These are phyloP conservation scores for Frankliniella fusca DNA, from an alignment of 2,888 invertebrate genomes.

Conservation along the genomic window DNA sequence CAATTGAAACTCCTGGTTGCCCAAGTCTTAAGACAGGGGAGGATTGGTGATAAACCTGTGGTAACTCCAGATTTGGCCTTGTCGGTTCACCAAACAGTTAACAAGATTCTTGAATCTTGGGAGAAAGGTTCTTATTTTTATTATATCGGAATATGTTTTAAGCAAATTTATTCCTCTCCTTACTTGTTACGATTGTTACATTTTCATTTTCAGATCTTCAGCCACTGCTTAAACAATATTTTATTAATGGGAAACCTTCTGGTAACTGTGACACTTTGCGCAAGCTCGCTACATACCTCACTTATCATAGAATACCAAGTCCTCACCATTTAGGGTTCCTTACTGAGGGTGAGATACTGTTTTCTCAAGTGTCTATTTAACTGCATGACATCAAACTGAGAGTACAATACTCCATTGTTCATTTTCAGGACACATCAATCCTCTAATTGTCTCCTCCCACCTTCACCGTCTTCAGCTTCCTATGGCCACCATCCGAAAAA, in stretches of 20 bases:
- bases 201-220: conserved; percentile 45
- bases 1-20: conserved; percentile 67
- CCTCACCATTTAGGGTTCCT: conserved; percentile 8
- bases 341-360: background rate
- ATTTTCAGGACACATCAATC: background rate
- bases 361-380: background rate
- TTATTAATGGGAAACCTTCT: conserved; percentile 48
- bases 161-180: background rate
- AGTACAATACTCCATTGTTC: background rate
- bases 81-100: conserved; percentile 58
- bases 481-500: background rate
- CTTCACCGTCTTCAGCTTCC: background rate
- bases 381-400: background rate
- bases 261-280: conserved; percentile 46
- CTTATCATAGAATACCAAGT: conserved; percentile 56
- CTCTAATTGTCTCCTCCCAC: background rate
- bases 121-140: conserved; percentile 47
- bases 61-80: conserved; percentile 59
- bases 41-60: conserved; percentile 48
- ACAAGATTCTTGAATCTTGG: conserved; percentile 55
- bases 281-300: conserved; percentile 54
- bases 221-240: conserved; percentile 51
- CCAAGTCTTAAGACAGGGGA: conserved; percentile 51
- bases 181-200: no score
- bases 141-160: background rate